Evolutionary conservation across 2,888 invertebrate species (phyloP), one percentile per base, ranked within the genome.

Genomic region (Calephelis perditalis): DNA sequence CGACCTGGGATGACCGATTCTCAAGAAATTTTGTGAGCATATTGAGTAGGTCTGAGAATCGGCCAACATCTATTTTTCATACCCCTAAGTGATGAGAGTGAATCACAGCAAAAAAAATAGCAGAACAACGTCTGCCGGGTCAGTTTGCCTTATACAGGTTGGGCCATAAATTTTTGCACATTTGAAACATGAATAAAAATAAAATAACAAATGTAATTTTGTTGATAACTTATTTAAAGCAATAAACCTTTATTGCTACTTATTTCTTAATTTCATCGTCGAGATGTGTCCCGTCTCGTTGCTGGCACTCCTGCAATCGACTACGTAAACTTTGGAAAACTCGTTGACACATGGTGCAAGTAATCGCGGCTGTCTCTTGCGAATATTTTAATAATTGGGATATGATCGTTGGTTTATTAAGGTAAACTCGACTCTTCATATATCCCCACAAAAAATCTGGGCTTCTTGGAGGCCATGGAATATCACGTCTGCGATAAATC

Each of bases 381-480:
- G 15, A 15, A 1, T 15, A 1, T 15, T 15, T 55, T 37, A n/a
- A 12, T 26, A 57, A 57, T 57, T 45, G 46, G 57, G 46, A 57
- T 57, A 58, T 58, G 47, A 47, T 49, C 47, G 47, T 58, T n/a
- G 40, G 47, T 58, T 47, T 58, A 58, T 58, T 47, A 58, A 7
- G 45, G 57, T 58, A 60, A 10, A 59, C 55, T 59, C 37, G 55
- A 59, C 45, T 59, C 45, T 59, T 59, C 54, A 59, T 36, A 46
- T 58, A 58, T 52, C 52, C 58, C 43, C 40, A 15, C 15, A 15
- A 15, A 15, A 15, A 15, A 15, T 15, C 15, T 15, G 15, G 15
- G 15, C 15, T 15, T 15, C 15, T 15, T 15, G 15, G 15, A 15
- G 15, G 15, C 15, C 15, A 15, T 15, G 15, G 15, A 15, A 15